A percentile compares a stretch with the other conserved stretches of the same genome.
These are phyloP conservation scores for Calyptommatus sinebrachiatus DNA, from an alignment of 2,113 vertebrate species.

Conservation along the genomic window DNA sequence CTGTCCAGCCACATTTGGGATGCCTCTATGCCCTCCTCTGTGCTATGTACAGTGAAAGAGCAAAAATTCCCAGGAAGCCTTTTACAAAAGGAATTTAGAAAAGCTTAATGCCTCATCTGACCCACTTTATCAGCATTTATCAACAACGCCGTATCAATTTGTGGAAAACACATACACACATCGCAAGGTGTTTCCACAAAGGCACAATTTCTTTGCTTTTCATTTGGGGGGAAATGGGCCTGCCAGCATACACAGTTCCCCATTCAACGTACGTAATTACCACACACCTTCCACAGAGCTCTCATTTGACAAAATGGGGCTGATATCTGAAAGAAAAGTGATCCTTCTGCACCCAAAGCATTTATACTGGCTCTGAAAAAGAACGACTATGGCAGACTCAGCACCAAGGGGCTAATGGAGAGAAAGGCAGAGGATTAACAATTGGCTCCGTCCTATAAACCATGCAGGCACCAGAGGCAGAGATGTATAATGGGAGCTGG, in stretches of 20 bases:
- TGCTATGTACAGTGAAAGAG: not conserved
- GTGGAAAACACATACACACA: not conserved
- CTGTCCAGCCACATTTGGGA: too few relatives aligned
- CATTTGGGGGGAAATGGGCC: not conserved
- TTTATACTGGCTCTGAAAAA: not conserved
- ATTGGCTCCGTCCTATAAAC: not conserved
- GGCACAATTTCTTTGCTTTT: not conserved
- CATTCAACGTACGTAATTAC: not conserved
- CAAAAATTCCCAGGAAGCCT: not conserved
- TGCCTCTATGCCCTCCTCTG: too few relatives aligned
- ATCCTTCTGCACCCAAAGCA: not conserved
- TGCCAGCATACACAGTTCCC: not conserved
- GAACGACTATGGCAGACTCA: not conserved
- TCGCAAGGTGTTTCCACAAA: not conserved
- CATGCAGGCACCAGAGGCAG: not conserved
- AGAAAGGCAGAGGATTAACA: not conserved
- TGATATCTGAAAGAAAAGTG: not conserved
- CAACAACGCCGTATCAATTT: not conserved
- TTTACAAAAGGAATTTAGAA: not conserved
- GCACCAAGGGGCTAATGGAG: not conserved
- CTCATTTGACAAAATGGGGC: fast-evolving
- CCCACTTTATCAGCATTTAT: not conserved
- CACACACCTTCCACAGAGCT: not conserved
- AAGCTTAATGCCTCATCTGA: not conserved
- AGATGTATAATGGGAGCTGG: not conserved